Evolutionary conservation across 1,140 invertebrate species (phyloP).

Genomic region (Scaptomyza pallida): DNA sequence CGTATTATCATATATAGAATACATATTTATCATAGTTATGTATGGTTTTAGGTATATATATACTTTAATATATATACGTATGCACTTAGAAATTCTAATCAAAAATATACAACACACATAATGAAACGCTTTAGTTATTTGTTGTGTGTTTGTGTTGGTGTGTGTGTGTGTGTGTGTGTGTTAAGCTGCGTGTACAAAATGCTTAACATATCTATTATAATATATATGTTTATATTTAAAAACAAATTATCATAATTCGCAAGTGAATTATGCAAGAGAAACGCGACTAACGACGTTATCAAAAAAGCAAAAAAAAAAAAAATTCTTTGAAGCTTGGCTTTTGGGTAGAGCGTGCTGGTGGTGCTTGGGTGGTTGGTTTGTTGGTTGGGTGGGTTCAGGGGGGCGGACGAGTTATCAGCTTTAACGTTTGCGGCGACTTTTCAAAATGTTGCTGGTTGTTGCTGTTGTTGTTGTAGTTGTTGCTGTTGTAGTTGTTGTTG

Average conservation of each 20-base stretch:
- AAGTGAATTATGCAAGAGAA: slow-evolving; percentile 25
- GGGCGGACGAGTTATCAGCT: neutral
- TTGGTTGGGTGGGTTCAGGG: slow-evolving; percentile 7
- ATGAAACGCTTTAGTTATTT: slow-evolving; percentile 71
- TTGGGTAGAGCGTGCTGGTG: too few relatives aligned
- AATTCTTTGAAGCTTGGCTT: slow-evolving; percentile 1
- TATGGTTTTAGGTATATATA: slow-evolving; percentile 2
- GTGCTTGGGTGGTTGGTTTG: neutral
- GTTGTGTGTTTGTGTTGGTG: slow-evolving; percentile 6
- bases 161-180: slow-evolving; percentile 17
- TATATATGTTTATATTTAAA: slow-evolving; percentile 29
- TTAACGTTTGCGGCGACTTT: slow-evolving; percentile 51
- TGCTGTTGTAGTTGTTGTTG: slow-evolving; percentile 9
- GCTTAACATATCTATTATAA: slow-evolving; percentile 65
- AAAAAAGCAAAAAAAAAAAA: too few relatives aligned
- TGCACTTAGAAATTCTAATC: slow-evolving; percentile 61
- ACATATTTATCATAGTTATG: slow-evolving; percentile 35
- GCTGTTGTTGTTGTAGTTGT: slow-evolving; percentile 26
- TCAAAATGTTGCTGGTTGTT: slow-evolving; percentile 23
- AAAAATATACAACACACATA: slow-evolving; percentile 76
- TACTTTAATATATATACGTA: slow-evolving; percentile 7
- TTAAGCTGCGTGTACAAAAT: slow-evolving; percentile 63
- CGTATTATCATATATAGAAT: slow-evolving; percentile 26
- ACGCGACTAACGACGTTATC: slow-evolving; percentile 36
- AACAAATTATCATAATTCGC: slow-evolving; percentile 45